These are phyloP conservation scores for Aleadryas rufinucha DNA, from an alignment of 2,113 vertebrate genomes.

Conservation along the genomic window DNA sequence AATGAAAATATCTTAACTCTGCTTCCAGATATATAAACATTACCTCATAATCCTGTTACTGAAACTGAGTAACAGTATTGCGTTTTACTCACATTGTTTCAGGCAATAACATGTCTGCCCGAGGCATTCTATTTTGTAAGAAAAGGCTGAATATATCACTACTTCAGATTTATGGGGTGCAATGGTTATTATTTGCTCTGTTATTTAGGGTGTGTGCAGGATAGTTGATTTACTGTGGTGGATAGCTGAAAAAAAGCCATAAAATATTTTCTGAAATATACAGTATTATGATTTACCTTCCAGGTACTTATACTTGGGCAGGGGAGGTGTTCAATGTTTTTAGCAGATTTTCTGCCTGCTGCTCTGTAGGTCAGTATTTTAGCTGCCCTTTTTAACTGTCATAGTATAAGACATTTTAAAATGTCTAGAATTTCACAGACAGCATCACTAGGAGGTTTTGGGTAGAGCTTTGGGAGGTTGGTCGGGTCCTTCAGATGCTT, in stretches of 20 bases:
- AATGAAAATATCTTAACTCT: neutral
- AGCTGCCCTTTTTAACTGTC: neutral
- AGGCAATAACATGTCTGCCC: neutral
- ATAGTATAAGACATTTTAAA: neutral
- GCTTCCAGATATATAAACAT: constrained; percentile 2
- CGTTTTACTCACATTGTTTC: neutral
- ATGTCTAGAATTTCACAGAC: neutral
- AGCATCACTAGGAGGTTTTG: neutral
- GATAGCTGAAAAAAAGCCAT: neutral
- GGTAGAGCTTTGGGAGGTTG: neutral
- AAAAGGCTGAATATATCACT: neutral
- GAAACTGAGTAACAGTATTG: neutral
- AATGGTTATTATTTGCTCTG: neutral
- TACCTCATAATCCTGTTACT: neutral
- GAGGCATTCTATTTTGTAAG: neutral
- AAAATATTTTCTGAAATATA: neutral
- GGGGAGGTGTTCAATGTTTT: neutral
- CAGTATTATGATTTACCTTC: neutral
- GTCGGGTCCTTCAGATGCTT: neutral
- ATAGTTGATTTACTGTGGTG: neutral
- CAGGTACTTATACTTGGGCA: neutral
- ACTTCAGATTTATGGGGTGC: neutral
- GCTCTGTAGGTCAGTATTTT: neutral
- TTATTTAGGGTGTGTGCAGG: accelerated
- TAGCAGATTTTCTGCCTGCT: neutral